Percentiles rank a stretch among this genome's conserved stretches.
Conservation (phyloP, 2,113 vertebrate genomes). For the Silurus asotus region DNA sequence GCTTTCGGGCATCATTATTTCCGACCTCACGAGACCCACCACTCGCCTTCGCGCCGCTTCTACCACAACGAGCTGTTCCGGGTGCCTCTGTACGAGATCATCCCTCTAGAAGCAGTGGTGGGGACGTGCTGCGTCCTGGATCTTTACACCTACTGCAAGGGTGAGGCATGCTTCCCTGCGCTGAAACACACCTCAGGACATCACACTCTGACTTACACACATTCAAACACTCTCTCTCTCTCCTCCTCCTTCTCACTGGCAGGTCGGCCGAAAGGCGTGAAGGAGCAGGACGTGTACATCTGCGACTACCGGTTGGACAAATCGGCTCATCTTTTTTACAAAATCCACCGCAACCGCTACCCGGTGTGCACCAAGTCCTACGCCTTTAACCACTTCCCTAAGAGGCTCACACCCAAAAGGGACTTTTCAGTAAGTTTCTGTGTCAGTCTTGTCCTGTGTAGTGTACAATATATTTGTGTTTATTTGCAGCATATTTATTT, state of each 20-base stretch:
- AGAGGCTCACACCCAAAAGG: slow-evolving; percentile 90
- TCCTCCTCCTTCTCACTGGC: neutral
- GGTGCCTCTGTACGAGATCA: slow-evolving; percentile 95
- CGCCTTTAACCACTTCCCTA: slow-evolving; percentile 97
- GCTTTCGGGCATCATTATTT: slow-evolving; percentile 99
- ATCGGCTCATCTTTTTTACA: slow-evolving; percentile 97
- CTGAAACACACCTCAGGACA: neutral
- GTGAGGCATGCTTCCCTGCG: slow-evolving; percentile 63
- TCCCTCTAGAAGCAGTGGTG: slow-evolving; percentile 95
- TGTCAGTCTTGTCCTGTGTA: neutral
- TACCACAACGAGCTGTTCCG: slow-evolving; percentile 98
- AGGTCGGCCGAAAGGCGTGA: slow-evolving; percentile 94
- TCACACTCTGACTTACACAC: neutral
- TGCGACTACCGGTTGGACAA: slow-evolving; percentile 98
- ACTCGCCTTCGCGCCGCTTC: slow-evolving; percentile 93
- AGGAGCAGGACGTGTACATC: slow-evolving; percentile 97
- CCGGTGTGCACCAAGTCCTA: slow-evolving; percentile 96
- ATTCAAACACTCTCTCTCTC: neutral
- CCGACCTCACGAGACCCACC: slow-evolving; percentile 97
- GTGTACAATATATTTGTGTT: neutral
- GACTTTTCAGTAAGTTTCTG: slow-evolving; percentile 89
- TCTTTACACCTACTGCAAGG: slow-evolving; percentile 98
- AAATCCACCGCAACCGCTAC: slow-evolving; percentile 97
- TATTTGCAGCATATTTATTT: too few species aligned
- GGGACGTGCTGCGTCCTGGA: slow-evolving; percentile 94